These are phyloP conservation scores for Phoeniculus purpureus DNA, from an alignment of 2,797 vertebrate genomes.

Conservation along the genomic window DNA sequence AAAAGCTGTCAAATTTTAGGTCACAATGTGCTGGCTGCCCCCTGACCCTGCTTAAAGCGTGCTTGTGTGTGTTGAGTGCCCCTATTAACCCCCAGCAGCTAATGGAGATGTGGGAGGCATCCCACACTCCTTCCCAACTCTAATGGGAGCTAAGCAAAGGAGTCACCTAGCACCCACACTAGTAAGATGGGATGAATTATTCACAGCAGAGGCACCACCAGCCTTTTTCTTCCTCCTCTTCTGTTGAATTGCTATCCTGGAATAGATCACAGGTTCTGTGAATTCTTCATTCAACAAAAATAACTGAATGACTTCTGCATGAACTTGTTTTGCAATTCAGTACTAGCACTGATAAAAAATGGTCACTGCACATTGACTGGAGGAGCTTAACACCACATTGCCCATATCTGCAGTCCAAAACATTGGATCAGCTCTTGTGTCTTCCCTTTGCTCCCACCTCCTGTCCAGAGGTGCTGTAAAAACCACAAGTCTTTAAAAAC, in stretches of 20 bases:
- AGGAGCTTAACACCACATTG: neutral
- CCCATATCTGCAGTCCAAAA: neutral
- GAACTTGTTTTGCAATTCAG: slow-evolving; percentile 55
- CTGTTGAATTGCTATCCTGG: neutral
- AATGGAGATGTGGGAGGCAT: neutral
- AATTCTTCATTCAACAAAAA: slow-evolving; percentile 32
- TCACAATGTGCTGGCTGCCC: slow-evolving; percentile 55
- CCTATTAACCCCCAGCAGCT: slow-evolving; percentile 59
- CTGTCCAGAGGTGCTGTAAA: neutral
- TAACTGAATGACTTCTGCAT: slow-evolving; percentile 8
- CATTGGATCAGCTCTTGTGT: neutral
- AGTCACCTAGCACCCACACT: slow-evolving; percentile 14
- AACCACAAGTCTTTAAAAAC: neutral
- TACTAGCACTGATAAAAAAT: slow-evolving; percentile 8
- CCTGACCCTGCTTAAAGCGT: slow-evolving; percentile 27
- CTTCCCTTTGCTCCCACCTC: neutral
- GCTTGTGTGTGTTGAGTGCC: slow-evolving; percentile 53
- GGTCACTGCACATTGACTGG: neutral
- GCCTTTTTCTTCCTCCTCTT: neutral
- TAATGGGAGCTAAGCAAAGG: neutral
- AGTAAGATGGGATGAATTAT: slow-evolving; percentile 41
- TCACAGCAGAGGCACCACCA: slow-evolving; percentile 6
- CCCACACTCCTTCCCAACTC: neutral
- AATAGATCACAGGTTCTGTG: slow-evolving; percentile 18
- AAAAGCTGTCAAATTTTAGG: slow-evolving; percentile 56